Evolutionary conservation across 37 sponge, comb jelly and placozoan genomes (phyloP).

Genomic region (Axinella damicornis): DNA sequence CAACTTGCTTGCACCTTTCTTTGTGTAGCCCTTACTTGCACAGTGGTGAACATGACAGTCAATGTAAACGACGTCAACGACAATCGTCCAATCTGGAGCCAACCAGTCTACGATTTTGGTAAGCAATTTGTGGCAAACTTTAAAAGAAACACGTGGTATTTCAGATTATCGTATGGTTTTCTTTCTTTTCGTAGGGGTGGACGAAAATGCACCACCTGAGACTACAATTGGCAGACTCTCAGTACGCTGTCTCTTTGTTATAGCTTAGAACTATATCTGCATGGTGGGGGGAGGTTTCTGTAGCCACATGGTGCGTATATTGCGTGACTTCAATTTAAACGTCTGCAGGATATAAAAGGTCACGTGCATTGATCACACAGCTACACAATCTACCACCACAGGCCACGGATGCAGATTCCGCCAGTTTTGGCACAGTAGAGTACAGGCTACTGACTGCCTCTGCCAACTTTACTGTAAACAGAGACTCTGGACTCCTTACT

Average conservation of each 20-base stretch:
- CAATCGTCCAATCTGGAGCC: conserved; percentile 19
- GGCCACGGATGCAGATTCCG: conserved; percentile 24
- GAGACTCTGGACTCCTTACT: neutral
- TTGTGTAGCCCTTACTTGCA: conserved; percentile 8
- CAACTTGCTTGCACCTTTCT: no score
- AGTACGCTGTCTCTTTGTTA: no score
- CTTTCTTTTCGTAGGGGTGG: neutral
- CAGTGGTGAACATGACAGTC: conserved; percentile 15
- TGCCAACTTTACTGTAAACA: neutral
- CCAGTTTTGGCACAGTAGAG: conserved; percentile 26
- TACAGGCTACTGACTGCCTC: neutral
- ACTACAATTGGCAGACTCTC: no score
- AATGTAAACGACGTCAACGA: conserved; percentile 29
- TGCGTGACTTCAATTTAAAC: no score
- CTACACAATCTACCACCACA: neutral
- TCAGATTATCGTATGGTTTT: neutral
- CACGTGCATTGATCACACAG: neutral
- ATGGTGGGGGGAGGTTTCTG: no score
- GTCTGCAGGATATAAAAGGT: no score
- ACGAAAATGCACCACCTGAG: neutral
- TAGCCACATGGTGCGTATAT: neutral
- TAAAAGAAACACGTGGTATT: neutral
- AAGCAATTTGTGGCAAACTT: neutral
- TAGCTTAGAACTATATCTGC: no score
- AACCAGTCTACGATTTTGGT: conserved; percentile 15